Conservation (phyloP, 2,113 vertebrate species). For the Dicaeum eximium region DNA sequence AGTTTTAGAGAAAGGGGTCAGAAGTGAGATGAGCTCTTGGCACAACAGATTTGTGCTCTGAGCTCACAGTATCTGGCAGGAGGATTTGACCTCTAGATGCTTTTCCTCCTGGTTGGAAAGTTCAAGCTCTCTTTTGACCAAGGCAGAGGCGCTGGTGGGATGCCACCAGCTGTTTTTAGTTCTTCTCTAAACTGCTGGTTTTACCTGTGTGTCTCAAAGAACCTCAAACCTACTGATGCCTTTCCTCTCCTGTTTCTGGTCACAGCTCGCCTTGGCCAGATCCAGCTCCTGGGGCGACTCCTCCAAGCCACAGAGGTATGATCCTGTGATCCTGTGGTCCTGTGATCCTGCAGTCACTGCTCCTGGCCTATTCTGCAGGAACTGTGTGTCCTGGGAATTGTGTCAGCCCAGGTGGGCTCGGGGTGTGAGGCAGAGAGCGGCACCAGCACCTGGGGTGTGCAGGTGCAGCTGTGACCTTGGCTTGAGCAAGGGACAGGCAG, state of each 20-base stretch:
- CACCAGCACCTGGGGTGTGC: accelerated
- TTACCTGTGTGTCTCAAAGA: neutral
- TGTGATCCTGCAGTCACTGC: neutral
- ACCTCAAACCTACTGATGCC: neutral
- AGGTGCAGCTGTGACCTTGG: neutral
- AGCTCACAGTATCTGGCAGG: neutral
- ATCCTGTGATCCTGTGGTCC: neutral
- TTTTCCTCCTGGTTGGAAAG: neutral
- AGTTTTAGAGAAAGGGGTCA: neutral
- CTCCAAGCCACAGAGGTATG: constrained; percentile 74
- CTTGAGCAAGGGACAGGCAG: neutral
- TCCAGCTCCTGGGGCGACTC: constrained; percentile 67
- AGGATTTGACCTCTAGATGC: neutral
- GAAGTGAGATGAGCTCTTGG: neutral
- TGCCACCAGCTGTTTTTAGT: neutral
- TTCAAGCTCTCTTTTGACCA: neutral
- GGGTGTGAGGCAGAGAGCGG: neutral
- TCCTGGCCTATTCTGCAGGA: neutral
- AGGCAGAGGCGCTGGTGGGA: neutral
- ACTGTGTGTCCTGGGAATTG: accelerated
- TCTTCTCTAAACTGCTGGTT: neutral
- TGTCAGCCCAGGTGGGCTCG: accelerated
- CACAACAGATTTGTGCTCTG: neutral
- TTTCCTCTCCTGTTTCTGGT: neutral
- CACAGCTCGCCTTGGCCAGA: constrained; percentile 69